phyloP scores from a whole-genome alignment of 2,113 vertebrate genomes.

The Zosterops lateralis region DNA sequence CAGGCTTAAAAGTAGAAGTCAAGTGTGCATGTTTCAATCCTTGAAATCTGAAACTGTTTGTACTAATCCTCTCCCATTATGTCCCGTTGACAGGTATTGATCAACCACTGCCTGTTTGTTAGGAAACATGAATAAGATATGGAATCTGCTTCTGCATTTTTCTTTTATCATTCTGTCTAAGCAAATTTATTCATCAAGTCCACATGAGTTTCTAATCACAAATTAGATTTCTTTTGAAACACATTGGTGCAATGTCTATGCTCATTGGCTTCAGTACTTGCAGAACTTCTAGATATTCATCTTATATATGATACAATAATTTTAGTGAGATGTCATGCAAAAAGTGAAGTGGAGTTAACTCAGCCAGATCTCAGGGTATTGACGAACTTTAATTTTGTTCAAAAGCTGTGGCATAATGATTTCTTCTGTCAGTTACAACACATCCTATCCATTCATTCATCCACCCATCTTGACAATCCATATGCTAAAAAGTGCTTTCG shows the following conservation, averaged over 20 bases:
- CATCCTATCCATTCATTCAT: constrained; percentile 42
- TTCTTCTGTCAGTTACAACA: constrained; percentile 55
- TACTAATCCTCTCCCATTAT: constrained; percentile 5
- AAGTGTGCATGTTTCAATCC: not conserved
- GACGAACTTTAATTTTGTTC: constrained; percentile 46
- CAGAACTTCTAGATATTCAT: not conserved
- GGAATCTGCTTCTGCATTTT: not conserved
- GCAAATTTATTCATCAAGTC: not conserved
- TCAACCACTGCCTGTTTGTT: not conserved
- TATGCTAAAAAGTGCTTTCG: constrained; percentile 39
- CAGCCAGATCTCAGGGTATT: constrained; percentile 18
- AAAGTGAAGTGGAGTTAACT: not conserved
- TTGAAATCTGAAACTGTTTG: constrained; percentile 28
- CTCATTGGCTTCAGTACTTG: not conserved
- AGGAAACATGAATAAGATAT: not conserved
- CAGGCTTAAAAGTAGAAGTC: constrained; percentile 14
- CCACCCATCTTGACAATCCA: constrained; percentile 60
- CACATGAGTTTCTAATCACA: not conserved
- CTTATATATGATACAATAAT: not conserved
- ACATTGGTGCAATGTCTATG: not conserved
- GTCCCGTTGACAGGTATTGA: constrained; percentile 9
- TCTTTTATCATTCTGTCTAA: not conserved
- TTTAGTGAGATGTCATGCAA: not conserved
- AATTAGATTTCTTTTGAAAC: not conserved
- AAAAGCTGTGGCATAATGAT: constrained; percentile 53